A percentile compares a stretch with the other conserved stretches of the same genome.
These are phyloP conservation scores for Paragorgia papillata DNA, from an alignment of 92 coral and sea anemone genomes.

Conservation along the genomic window DNA sequence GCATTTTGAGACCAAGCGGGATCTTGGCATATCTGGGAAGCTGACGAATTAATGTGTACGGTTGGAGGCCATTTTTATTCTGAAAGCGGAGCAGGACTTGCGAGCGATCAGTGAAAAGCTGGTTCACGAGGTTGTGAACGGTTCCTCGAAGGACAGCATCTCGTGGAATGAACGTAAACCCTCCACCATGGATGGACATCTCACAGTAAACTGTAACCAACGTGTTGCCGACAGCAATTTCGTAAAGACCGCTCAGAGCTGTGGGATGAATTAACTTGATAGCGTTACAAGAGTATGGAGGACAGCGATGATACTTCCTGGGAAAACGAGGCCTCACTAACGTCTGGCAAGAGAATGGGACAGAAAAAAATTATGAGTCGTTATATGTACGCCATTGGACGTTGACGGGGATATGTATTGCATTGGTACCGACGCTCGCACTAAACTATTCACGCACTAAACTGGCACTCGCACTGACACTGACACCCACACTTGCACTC, in stretches of 20 bases:
- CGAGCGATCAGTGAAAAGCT: slow-evolving; percentile 50
- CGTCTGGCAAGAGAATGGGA: not conserved
- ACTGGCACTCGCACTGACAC: too few relatives aligned
- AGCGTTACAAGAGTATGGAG: slow-evolving; percentile 10
- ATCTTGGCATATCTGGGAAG: not conserved
- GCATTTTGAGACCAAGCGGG: slow-evolving; percentile 37
- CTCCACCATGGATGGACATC: slow-evolving; percentile 56
- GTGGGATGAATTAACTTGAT: slow-evolving; percentile 17
- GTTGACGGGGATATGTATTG: too few relatives aligned
- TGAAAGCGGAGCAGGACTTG: slow-evolving; percentile 57
- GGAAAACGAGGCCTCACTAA: not conserved
- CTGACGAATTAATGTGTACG: slow-evolving; percentile 39
- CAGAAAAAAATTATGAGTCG: too few relatives aligned
- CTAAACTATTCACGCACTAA: too few relatives aligned
- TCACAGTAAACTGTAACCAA: slow-evolving; percentile 59
- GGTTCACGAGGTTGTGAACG: slow-evolving; percentile 14
- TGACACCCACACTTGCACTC: too few relatives aligned
- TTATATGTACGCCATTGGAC: too few relatives aligned
- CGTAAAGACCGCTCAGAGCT: slow-evolving; percentile 55
- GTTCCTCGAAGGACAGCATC: slow-evolving; percentile 18
- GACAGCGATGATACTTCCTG: too few relatives aligned
- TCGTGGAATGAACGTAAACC: slow-evolving; percentile 65
- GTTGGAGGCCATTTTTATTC: slow-evolving; percentile 33
- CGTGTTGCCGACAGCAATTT: not conserved
- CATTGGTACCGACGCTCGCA: too few relatives aligned